Base-by-base conservation (phyloP, 2,888 invertebrate genomes). In the Pristionchus japonicus region DNA sequence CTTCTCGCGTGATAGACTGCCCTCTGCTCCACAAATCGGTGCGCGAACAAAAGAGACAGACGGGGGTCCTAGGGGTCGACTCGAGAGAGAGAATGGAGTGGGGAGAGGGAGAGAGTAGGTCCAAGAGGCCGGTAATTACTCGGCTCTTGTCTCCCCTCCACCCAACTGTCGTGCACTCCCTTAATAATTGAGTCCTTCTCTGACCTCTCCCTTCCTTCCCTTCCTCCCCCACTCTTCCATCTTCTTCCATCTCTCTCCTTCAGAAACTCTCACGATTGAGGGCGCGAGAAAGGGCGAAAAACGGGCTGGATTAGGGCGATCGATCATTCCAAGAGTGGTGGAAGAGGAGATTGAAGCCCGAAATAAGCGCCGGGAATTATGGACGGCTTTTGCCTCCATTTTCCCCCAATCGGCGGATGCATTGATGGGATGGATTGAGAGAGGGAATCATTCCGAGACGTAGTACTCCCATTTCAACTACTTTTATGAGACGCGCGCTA, bases 71-170 rank as follows among this genome's bases (percentile, higher is more conserved):
- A 52, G 49, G 37, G 49, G 57, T 43, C 27, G 84, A 31, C n/a
- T n/a, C n/a, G 84, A 61, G 52, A 52, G 84, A 84, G 82, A 84
- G 47, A 52, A 20, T 84, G 47, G 84, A 37, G 37, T 82, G 61
- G 40, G 37, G 37, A 57, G 52, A n/a, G 84, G 40, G 52, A 9
- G 23, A 27, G 84, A 9, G 23, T 67, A 67, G 86, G 27, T 31
- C 61, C 43, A 31, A 61, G 67, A 27, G 43, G 85, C 40, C 43
- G n/a, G 57, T 87, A 77, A 87, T 77, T 87, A 80, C 87, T 87
- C 80, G 37, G 47, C 80, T 87, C 87, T 87, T 87, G 77, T 87
- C 87, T 74, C 49, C 31, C 67, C 85, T 47, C 64, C 82, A 40
- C 86, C n/a, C 86, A 67, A 86, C 86, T 86, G 86, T 70, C 86